Conservation (phyloP, 2,888 invertebrate genomes). For the Nemotelus pantherinus region DNA sequence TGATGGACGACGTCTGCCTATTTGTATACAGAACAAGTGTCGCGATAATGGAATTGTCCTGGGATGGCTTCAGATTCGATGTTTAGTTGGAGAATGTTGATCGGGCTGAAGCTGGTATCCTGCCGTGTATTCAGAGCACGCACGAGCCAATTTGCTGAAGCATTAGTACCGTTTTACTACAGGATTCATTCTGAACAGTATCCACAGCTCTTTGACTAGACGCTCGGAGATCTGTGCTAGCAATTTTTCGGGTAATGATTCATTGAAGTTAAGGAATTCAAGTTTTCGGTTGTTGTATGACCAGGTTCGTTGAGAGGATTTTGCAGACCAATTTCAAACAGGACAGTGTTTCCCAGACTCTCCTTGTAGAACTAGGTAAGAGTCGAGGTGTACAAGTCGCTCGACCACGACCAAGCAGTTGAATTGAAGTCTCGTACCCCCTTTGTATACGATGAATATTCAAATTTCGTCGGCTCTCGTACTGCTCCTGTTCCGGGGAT, state of each 20-base stretch:
- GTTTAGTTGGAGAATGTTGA: neutral
- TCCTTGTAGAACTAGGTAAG: no score
- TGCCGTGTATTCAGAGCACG: constrained; percentile 37
- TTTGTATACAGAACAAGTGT: neutral
- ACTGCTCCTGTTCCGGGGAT: constrained; percentile 29
- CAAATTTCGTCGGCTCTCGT: constrained; percentile 23
- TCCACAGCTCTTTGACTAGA: constrained; percentile 4
- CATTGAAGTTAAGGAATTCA: neutral
- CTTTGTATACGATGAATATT: constrained; percentile 20
- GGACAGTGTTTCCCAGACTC: no score
- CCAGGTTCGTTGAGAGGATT: neutral
- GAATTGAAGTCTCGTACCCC: no score
- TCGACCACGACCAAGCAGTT: no score
- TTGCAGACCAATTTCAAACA: no score
- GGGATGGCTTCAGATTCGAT: neutral
- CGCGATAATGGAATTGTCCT: constrained; percentile 16
- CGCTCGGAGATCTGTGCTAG: neutral
- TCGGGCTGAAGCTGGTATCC: neutral
- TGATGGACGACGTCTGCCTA: neutral
- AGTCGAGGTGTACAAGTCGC: no score
- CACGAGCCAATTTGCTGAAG: constrained; percentile 30
- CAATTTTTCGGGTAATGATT: constrained; percentile 10
- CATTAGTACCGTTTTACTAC: constrained; percentile 36
- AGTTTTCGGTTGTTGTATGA: neutral
- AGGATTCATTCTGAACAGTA: constrained; percentile 17